A percentile compares a stretch with the other conserved stretches of the same genome.
These are phyloP conservation scores for Eolophus roseicapilla DNA, from an alignment of 2,113 vertebrate species.

Conservation along the genomic window DNA sequence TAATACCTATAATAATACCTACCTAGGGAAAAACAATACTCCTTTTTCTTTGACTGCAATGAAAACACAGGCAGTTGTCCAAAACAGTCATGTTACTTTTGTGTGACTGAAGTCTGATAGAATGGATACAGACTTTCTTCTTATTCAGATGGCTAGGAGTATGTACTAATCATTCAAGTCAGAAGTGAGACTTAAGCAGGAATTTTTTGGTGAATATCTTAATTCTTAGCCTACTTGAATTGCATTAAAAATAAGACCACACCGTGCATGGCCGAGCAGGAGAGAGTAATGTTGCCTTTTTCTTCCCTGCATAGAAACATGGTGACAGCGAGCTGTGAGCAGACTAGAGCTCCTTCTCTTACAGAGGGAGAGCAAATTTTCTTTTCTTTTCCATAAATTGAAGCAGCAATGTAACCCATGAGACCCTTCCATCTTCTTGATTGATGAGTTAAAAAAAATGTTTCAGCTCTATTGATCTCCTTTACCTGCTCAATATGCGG, in stretches of 20 bases:
- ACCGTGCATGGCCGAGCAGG: rapidly evolving
- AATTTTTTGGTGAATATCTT: background rate
- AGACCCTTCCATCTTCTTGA: background rate
- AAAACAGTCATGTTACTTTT: background rate
- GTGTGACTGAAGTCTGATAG: background rate
- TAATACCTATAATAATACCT: background rate
- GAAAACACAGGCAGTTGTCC: background rate
- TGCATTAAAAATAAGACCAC: background rate
- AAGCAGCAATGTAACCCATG: background rate
- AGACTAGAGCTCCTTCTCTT: background rate
- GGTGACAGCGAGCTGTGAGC: background rate
- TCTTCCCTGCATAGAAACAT: background rate
- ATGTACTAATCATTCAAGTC: background rate
- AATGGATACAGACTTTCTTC: background rate
- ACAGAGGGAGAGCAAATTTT: background rate
- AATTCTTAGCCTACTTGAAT: background rate
- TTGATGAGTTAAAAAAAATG: background rate
- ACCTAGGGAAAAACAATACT: background rate
- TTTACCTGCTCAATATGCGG: background rate
- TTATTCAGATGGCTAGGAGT: background rate
- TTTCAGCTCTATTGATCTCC: background rate
- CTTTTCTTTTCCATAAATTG: background rate
- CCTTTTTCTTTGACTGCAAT: background rate
- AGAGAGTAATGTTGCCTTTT: background rate
- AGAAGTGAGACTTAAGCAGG: background rate